Evolutionary conservation across 1,140 invertebrate genomes (phyloP), one percentile per base, ranked within the genome.

Genomic region (Eupeodes corollae): DNA sequence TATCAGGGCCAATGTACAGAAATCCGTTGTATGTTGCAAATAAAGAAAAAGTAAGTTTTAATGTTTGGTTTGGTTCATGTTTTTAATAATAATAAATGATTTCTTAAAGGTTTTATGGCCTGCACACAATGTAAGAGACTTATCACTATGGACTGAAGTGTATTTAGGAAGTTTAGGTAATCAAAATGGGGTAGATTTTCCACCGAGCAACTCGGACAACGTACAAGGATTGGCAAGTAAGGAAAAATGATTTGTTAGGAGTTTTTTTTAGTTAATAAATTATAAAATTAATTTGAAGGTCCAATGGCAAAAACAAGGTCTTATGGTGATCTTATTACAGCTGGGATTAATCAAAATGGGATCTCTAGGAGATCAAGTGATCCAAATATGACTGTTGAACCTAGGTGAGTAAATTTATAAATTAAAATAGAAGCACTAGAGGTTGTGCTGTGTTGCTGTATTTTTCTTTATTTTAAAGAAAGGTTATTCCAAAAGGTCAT

Each of bases 71-170:
- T 18, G 12, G 41, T 34, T 33, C 37, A 51, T 47, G 42, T 50
- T 44, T 47, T 26, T 39, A 34, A 59, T 68, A 63, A 37, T 63
- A 89, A 83, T 8, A n/a, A n/a, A n/a, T 16, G 8, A 14, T 33
- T n/a, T 10, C 41, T 45, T 34, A 10, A 41, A 65, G 62, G 86
- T 91, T 55, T 73, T 94, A 56, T 88, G 84, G 79, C 88, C 91
- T 39, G 82, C 83, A 56, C 88, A 79, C 66, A 84, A 86, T 68
- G 82, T 91, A 38, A 78, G 88, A 47, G 82, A 87, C 60, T 73
- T 95, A 59, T 74, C 77, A 31, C 71, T 94, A 47, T 95, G 91
- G 91, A 78, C 77, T 38, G 83, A 86, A 50, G 79, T 95, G 18
- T 92, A 92, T 73, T 71, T 88, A 50, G 83, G 82, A 47, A 77